Conservation (phyloP, 2,113 vertebrate genomes). For the Oncorhynchus tshawytscha region DNA sequence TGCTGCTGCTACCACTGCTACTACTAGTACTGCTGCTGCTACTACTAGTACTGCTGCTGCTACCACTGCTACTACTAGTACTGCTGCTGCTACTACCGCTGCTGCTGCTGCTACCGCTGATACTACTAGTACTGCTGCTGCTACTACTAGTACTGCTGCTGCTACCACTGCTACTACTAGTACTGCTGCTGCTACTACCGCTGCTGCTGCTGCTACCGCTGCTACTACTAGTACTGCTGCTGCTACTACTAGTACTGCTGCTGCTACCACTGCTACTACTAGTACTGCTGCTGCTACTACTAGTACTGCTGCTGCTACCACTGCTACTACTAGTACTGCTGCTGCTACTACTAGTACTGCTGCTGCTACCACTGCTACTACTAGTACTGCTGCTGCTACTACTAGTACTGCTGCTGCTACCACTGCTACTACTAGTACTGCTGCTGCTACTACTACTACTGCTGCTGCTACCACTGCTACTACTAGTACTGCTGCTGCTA, state of each 20-base stretch:
- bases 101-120: accelerated
- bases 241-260: no score
- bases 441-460: no score
- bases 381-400: no score
- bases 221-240: no score
- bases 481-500: no score
- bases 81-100: accelerated
- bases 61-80: accelerated
- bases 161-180: no score
- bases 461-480: no score
- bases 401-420: no score
- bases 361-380: no score
- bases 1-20: accelerated
- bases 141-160: accelerated
- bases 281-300: constrained; percentile 7
- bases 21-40: accelerated
- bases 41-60: no score
- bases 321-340: background rate
- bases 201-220: no score
- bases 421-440: no score
- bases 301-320: background rate
- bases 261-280: constrained; percentile 8
- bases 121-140: accelerated
- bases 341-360: accelerated
- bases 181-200: accelerated